Conservation (phyloP, 2,113 vertebrate species). For the Saccopteryx bilineata region DNA sequence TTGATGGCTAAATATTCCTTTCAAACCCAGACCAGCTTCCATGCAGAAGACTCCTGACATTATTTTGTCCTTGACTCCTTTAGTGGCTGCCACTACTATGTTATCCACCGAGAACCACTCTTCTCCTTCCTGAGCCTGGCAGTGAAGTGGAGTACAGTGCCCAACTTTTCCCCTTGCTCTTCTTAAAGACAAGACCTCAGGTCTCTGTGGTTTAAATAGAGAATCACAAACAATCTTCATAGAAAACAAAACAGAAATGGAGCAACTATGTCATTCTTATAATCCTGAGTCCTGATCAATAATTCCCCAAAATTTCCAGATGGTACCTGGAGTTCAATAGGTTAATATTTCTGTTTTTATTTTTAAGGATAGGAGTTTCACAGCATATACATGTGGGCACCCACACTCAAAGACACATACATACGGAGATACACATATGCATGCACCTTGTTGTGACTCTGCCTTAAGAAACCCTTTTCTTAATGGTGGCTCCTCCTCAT, state of each 20-base stretch:
- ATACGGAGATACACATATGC: not conserved
- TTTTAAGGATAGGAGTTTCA: not conserved
- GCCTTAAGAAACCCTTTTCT: not conserved
- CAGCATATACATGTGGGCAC: not conserved
- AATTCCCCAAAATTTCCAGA: not conserved
- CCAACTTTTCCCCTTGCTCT: not conserved
- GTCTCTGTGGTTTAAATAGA: not conserved
- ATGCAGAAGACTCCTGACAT: not conserved
- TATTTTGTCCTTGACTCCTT: not conserved
- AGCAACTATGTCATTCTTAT: constrained; percentile 7
- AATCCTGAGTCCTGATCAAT: not conserved
- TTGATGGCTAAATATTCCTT: not conserved
- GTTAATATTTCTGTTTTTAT: not conserved
- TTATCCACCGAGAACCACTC: not conserved
- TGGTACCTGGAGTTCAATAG: not conserved
- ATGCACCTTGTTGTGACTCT: not conserved
- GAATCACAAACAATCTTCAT: not conserved
- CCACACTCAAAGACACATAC: not conserved
- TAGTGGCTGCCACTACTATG: not conserved
- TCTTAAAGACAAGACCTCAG: not conserved
- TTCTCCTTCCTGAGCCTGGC: not conserved
- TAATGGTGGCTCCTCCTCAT: not conserved
- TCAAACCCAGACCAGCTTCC: constrained; percentile 13
- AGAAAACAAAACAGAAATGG: constrained; percentile 12
- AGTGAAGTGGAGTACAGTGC: not conserved